Evolutionary conservation across 2,113 vertebrate genomes (phyloP).

Genomic region (Athene cunicularia): DNA sequence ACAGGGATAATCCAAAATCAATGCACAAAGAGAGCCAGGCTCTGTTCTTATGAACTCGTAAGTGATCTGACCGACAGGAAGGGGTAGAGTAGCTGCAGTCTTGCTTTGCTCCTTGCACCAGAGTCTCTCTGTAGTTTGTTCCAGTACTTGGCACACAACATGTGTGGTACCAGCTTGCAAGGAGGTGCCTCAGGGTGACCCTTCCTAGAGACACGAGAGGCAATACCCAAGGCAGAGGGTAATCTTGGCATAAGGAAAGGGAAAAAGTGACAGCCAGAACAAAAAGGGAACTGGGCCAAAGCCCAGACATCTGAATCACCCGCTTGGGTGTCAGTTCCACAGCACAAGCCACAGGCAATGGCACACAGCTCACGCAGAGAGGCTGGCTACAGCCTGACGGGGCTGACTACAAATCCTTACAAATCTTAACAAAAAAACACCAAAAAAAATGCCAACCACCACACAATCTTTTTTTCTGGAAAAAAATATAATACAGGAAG

Average conservation of each 20-base stretch:
- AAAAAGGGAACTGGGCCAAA: neutral
- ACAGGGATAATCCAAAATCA: neutral
- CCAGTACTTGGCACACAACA: fast-evolving
- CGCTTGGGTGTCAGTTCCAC: neutral
- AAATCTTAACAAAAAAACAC: neutral
- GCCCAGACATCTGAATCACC: neutral
- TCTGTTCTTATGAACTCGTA: neutral
- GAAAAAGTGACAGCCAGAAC: neutral
- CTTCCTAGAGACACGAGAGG: fast-evolving
- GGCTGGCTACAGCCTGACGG: neutral
- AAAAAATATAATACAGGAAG: neutral
- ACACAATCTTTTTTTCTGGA: neutral
- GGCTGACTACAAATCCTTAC: neutral
- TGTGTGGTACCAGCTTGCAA: neutral
- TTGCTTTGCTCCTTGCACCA: neutral
- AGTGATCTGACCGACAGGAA: neutral
- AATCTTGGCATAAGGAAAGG: neutral
- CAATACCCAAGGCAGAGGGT: neutral
- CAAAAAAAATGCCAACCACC: no score
- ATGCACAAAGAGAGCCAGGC: neutral
- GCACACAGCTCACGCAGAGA: neutral
- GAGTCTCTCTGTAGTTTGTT: neutral
- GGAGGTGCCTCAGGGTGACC: neutral
- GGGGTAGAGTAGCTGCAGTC: neutral
- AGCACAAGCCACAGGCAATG: neutral